These are phyloP conservation scores for Drosophila santomea DNA, from an alignment of 1,140 invertebrate species.

Conservation along the genomic window DNA sequence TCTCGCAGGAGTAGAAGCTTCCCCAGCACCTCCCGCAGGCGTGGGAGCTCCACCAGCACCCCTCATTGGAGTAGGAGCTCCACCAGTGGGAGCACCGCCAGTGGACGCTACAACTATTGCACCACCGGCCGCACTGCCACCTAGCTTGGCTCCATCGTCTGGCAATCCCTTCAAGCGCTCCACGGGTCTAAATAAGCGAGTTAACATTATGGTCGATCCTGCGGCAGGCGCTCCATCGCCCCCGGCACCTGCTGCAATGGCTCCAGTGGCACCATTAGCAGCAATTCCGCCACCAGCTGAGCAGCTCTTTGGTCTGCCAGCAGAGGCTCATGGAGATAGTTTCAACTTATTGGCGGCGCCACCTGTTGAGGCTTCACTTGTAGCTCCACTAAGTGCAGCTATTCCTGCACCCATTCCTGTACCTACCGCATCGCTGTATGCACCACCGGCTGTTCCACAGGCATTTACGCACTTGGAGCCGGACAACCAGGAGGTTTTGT, in stretches of 20 bases:
- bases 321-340: slow-evolving; percentile 16
- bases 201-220: slow-evolving; percentile 66
- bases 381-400: slow-evolving; percentile 22
- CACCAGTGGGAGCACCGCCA: slow-evolving; percentile 12
- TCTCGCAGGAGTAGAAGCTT: slow-evolving; percentile 3
- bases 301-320: slow-evolving; percentile 14
- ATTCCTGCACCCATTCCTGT: slow-evolving; percentile 80
- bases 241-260: slow-evolving; percentile 15
- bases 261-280: slow-evolving; percentile 1
- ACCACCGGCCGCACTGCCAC: slow-evolving; percentile 20
- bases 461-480: slow-evolving; percentile 2
- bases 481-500: slow-evolving; percentile 73
- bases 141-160: slow-evolving; percentile 2
- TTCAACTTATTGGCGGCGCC: slow-evolving; percentile 16
- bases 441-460: slow-evolving; percentile 12
- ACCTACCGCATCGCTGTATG: slow-evolving; percentile 58
- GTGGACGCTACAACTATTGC: slow-evolving; percentile 8
- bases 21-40: not conserved
- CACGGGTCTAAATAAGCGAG: slow-evolving; percentile 80
- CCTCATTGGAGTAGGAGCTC: slow-evolving; percentile 5
- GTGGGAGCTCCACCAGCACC: slow-evolving; percentile 12
- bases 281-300: slow-evolving; percentile 27
- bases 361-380: slow-evolving; percentile 16
- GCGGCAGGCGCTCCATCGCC: slow-evolving; percentile 29
- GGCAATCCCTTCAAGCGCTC: slow-evolving; percentile 84